Base-by-base conservation (phyloP, 2,888 invertebrate genomes). In the Poecilus cupreus region DNA sequence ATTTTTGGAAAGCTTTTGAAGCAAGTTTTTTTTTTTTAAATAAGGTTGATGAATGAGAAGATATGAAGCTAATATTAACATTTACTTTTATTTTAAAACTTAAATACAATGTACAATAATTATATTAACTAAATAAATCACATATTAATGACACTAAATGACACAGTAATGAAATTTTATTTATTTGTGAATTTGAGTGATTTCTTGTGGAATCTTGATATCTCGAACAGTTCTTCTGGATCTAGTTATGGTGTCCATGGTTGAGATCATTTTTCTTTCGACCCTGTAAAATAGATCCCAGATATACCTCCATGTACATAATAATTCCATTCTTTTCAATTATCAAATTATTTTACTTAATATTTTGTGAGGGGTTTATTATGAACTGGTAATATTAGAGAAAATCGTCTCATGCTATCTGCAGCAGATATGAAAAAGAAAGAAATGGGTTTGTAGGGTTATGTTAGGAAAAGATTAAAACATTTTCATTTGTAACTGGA, bases 261-360 rank as follows among this genome's bases (percentile, higher is more conserved):
- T 86, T 87, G 87, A 88, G 83, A 87, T 88, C 88, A 88, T 88
- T 84, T 88, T 85, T 84, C 88, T 86, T 85, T 87, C 88, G 82
- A 83, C 86, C 86, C 88, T 89, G 86, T 75, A 88, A 88, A 84
- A 85, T 82, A 85, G 81, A 83, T 75, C 24, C 11, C 2, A 1
- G 20, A 51, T 51, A 18, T 51, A 43, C 3, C 1, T 43, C n/a
- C n/a, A n/a, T n/a, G n/a, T n/a, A n/a, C n/a, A n/a, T n/a, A n/a
- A n/a, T n/a, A n/a, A n/a, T n/a, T n/a, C n/a, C n/a, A n/a, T n/a
- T n/a, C n/a, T n/a, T n/a, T n/a, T n/a, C n/a, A n/a, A n/a, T n/a
- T n/a, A n/a, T n/a, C n/a, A n/a, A n/a, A n/a, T n/a, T n/a, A n/a
- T n/a, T n/a, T n/a, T n/a, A n/a, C n/a, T n/a, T n/a, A n/a, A n/a